phyloP scores from a whole-genome alignment of 2,113 vertebrate genomes.

The Ovibos moschatus region DNA sequence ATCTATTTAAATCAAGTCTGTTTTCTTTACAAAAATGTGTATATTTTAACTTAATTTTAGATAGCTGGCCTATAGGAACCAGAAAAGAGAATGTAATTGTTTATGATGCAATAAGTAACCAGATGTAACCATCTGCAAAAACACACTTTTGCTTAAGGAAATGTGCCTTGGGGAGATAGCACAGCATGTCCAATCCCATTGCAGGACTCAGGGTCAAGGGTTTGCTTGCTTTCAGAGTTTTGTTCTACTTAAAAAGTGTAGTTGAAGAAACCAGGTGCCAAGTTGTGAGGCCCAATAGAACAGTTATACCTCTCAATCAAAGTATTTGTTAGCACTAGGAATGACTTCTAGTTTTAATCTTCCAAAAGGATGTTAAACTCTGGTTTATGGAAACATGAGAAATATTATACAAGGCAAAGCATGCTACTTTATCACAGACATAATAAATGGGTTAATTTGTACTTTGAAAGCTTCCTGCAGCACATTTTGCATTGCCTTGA shows the following conservation, averaged over 20 bases:
- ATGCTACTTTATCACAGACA: conserved; percentile 59
- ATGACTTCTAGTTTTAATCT: conserved; percentile 41
- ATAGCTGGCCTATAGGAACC: background rate
- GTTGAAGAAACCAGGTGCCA: background rate
- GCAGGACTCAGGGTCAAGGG: background rate
- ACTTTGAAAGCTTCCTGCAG: conserved; percentile 65
- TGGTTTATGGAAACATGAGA: background rate
- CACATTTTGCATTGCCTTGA: conserved; percentile 56
- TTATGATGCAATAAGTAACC: background rate
- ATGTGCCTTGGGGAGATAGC: background rate
- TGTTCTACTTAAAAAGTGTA: conserved; percentile 16
- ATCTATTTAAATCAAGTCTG: background rate
- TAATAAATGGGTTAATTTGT: conserved; percentile 70
- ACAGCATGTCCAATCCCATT: background rate
- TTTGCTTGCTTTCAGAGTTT: conserved; percentile 17
- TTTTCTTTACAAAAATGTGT: background rate
- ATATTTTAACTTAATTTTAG: conserved; percentile 35
- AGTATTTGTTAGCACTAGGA: background rate
- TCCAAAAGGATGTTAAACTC: conserved; percentile 6
- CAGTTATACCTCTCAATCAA: conserved; percentile 11
- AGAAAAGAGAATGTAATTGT: background rate
- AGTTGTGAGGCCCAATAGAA: background rate
- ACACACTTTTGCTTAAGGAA: conserved; percentile 10
- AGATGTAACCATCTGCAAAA: conserved; percentile 17
- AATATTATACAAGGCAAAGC: conserved; percentile 54